phyloP scores from a whole-genome alignment of 1,140 invertebrate species.

The Drosophila pruinosa region DNA sequence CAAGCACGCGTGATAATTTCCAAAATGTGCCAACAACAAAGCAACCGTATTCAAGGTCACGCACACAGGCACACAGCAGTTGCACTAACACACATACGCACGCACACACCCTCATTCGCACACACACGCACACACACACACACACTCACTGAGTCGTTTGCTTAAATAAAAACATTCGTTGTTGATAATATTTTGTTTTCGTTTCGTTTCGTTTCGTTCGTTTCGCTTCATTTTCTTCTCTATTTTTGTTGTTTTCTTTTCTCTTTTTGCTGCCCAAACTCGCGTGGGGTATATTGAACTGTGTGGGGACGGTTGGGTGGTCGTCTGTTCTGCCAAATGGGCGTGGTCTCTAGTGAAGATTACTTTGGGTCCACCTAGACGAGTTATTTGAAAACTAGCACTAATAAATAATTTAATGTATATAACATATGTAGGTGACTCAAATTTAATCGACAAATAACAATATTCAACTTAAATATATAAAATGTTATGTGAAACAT shows the following conservation, averaged over 20 bases:
- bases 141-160: constrained; percentile 20
- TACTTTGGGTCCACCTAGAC: too few relatives aligned
- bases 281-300: constrained; percentile 27
- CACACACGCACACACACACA: neutral
- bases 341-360: neutral
- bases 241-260: constrained; percentile 12
- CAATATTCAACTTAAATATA: too few relatives aligned
- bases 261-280: neutral
- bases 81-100: constrained; percentile 26
- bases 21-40: constrained; percentile 76
- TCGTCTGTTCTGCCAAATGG: neutral
- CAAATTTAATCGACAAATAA: too few relatives aligned
- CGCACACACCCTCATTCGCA: neutral
- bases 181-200: constrained; percentile 54
- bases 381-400: neutral
- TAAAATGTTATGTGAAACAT: too few relatives aligned
- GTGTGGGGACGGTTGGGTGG: neutral
- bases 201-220: neutral
- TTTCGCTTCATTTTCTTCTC: constrained; percentile 32
- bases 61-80: constrained; percentile 45
- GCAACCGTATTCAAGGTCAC: constrained; percentile 80
- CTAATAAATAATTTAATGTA: neutral
- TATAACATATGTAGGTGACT: neutral
- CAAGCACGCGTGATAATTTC: constrained; percentile 76
- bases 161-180: constrained; percentile 52